These are phyloP conservation scores for Megaptera novaeangliae DNA, from an alignment of 2,113 vertebrate genomes.

Conservation along the genomic window DNA sequence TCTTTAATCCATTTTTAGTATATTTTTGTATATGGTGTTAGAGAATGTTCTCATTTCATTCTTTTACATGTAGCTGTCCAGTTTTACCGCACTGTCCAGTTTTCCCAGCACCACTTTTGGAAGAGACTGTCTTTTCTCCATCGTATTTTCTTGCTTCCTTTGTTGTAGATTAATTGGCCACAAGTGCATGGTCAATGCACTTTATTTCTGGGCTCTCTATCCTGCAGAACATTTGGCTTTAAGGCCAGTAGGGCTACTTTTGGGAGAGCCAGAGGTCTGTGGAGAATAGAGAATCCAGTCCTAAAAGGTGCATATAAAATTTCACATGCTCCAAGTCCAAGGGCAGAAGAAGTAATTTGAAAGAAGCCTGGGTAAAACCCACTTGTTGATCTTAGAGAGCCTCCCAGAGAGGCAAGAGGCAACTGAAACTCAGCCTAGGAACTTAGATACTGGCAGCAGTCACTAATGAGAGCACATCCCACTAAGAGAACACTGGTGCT, in stretches of 20 bases:
- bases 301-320: not conserved
- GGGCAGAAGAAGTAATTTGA: not conserved
- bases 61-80: not conserved
- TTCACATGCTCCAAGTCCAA: not conserved
- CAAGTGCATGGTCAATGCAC: not conserved
- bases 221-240: not conserved
- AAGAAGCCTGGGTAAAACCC: not conserved
- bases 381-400: not conserved
- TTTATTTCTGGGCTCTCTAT: not conserved
- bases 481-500: not conserved
- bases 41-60: not conserved
- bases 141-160: not conserved
- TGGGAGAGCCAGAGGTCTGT: not conserved
- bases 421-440: not conserved
- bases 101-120: not conserved
- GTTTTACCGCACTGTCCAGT: not conserved
- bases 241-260: not conserved
- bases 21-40: not conserved
- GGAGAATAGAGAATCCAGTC: not conserved
- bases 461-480: not conserved
- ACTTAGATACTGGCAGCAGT: not conserved
- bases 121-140: not conserved
- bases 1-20: not conserved
- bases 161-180: not conserved
- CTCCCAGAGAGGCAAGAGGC: not conserved